Percentiles rank a stretch among this genome's conserved stretches.
Conservation (phyloP, 2,888 invertebrate genomes). For the Trichogramma dendrolimi region DNA sequence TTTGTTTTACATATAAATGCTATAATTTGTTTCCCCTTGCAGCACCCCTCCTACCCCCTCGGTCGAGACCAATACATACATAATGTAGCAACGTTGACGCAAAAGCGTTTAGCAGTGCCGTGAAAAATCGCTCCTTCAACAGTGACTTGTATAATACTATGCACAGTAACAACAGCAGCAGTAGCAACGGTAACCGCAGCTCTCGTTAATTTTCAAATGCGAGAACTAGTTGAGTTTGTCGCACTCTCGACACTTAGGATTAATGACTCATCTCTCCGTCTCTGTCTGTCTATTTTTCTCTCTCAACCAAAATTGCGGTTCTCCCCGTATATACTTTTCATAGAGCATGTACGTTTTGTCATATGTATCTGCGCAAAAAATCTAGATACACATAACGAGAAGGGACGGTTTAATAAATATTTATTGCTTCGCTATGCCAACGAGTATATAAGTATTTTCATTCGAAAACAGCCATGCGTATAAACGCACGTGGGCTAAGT, state of each 20-base stretch:
- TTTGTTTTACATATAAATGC: too few relatives aligned
- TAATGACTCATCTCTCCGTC: conserved; percentile 13
- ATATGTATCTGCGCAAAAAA: background rate
- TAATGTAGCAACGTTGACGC: too few relatives aligned
- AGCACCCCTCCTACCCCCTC: too few relatives aligned
- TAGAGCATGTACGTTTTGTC: too few relatives aligned
- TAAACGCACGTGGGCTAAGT: conserved; percentile 8
- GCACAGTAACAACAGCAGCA: too few relatives aligned
- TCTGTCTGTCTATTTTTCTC: background rate
- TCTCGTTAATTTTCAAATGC: conserved; percentile 20
- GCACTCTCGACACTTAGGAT: conserved; percentile 4
- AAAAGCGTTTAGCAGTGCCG: background rate
- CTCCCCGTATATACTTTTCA: background rate
- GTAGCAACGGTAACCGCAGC: background rate
- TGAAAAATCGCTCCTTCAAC: conserved; percentile 16
- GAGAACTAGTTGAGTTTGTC: background rate
- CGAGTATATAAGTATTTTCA: background rate
- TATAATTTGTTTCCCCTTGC: too few relatives aligned
- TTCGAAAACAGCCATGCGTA: conserved; percentile 7
- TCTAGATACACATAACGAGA: too few relatives aligned
- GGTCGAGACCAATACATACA: too few relatives aligned
- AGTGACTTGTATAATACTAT: too few relatives aligned
- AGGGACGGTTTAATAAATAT: conserved; percentile 24
- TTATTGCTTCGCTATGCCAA: conserved; percentile 11
- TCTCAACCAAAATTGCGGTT: conserved; percentile 14